phyloP scores from a whole-genome alignment of 2,113 vertebrate species.

The Sciurus niger region DNA sequence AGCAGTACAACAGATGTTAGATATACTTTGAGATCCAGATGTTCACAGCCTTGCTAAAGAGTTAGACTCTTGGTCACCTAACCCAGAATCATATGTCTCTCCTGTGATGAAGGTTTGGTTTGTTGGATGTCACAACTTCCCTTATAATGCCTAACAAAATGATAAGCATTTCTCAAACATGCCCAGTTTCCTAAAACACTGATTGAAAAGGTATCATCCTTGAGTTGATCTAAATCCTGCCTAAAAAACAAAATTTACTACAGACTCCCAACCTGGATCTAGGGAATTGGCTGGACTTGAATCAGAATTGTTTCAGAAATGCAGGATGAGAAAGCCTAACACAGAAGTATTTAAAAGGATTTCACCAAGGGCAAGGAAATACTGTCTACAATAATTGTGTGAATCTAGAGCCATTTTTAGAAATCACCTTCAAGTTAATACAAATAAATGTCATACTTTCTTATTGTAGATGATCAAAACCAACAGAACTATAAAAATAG shows the following conservation, averaged over 20 bases:
- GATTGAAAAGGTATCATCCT: constrained; percentile 74
- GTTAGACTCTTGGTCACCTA: constrained; percentile 59
- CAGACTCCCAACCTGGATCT: constrained; percentile 44
- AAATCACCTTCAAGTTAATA: constrained; percentile 68
- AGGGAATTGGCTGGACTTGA: constrained; percentile 71
- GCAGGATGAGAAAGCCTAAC: constrained; percentile 60
- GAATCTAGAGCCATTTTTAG: constrained; percentile 62
- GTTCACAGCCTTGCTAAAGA: constrained; percentile 62
- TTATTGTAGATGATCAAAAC: constrained; percentile 74
- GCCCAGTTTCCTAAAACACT: constrained; percentile 63
- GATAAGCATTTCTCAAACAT: constrained; percentile 69
- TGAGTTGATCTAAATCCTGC: constrained; percentile 77
- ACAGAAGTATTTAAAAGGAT: constrained; percentile 57
- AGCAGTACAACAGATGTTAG: constrained; percentile 83
- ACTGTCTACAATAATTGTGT: constrained; percentile 33
- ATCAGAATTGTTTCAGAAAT: constrained; percentile 74
- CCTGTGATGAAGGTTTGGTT: constrained; percentile 34
- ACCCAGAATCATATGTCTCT: constrained; percentile 48
- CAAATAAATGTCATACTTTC: constrained; percentile 78
- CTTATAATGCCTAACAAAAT: constrained; percentile 65
- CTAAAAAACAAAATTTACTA: constrained; percentile 77
- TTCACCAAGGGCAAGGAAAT: constrained; percentile 60
- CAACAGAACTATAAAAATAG: constrained; percentile 76
- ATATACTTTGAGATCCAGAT: constrained; percentile 77
- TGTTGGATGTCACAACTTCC: constrained; percentile 46